phyloP scores from a whole-genome alignment of 2,113 vertebrate genomes.

The Brachyhypopomus gauderio region DNA sequence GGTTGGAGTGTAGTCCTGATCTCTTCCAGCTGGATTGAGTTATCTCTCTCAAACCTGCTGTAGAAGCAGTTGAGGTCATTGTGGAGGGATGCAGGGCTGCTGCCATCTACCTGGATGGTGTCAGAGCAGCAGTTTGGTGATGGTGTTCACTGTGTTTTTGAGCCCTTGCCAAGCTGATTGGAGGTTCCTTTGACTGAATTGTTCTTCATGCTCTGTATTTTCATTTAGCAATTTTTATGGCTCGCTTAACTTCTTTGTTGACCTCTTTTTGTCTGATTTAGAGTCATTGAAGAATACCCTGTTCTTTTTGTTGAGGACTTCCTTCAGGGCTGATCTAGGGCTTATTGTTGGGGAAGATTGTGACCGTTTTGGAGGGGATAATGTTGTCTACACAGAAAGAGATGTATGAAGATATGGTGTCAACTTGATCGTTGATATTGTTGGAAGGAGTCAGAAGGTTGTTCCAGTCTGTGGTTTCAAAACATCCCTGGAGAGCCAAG shows the following conservation, averaged over 20 bases:
- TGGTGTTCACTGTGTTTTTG: neutral
- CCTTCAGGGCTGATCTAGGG: neutral
- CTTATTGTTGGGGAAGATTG: no score
- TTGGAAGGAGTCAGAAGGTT: no score
- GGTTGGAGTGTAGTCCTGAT: neutral
- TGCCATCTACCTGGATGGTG: conserved; percentile 9
- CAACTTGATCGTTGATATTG: no score
- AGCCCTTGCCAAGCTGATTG: neutral
- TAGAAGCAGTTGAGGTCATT: neutral
- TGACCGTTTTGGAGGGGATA: no score
- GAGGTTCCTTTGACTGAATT: neutral
- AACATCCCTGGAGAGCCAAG: no score
- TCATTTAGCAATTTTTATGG: neutral
- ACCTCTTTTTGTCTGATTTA: neutral
- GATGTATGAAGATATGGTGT: no score
- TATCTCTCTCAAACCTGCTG: neutral
- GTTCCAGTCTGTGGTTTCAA: no score
- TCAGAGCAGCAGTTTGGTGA: neutral
- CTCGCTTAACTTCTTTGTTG: neutral
- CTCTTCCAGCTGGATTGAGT: neutral
- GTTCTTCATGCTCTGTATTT: neutral
- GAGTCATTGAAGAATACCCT: conserved; percentile 3
- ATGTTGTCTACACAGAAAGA: no score
- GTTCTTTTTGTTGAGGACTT: conserved; percentile 1
- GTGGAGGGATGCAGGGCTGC: neutral